Evolutionary conservation across 2,797 vertebrate species (phyloP).

Genomic region (Eidolon dupreanum): DNA sequence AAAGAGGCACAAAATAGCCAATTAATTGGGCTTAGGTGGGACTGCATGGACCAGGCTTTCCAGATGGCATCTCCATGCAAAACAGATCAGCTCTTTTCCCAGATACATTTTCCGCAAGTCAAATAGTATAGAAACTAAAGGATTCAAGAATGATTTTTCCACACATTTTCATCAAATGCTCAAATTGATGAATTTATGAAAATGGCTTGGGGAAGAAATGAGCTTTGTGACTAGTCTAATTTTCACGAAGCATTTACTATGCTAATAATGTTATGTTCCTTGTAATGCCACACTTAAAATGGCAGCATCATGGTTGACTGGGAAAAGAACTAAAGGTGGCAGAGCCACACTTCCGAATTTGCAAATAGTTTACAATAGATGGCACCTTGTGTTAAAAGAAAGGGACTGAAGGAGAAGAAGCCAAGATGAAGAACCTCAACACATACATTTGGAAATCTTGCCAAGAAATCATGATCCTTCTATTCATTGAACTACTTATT

Average conservation of each 20-base stretch:
- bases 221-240: neutral
- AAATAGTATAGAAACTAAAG: constrained; percentile 5
- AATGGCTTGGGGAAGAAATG: neutral
- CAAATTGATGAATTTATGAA: constrained; percentile 36
- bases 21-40: constrained; percentile 64
- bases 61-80: constrained; percentile 79
- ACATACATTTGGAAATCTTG: constrained; percentile 75
- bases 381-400: constrained; percentile 28
- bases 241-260: neutral
- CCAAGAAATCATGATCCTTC: constrained; percentile 70
- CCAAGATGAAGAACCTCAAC: constrained; percentile 77
- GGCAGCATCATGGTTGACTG: constrained; percentile 36
- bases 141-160: neutral
- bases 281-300: neutral
- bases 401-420: constrained; percentile 64
- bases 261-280: constrained; percentile 6
- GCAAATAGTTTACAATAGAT: constrained; percentile 55
- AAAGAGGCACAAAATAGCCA: constrained; percentile 80
- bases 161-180: neutral
- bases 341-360: constrained; percentile 56
- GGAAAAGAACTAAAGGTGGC: constrained; percentile 68
- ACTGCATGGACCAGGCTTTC: constrained; percentile 65
- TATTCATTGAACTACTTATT: constrained; percentile 37
- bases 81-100: constrained; percentile 78
- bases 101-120: constrained; percentile 71